phyloP scores from a whole-genome alignment of 2,888 invertebrate genomes.

The Eupelmus urozonus region DNA sequence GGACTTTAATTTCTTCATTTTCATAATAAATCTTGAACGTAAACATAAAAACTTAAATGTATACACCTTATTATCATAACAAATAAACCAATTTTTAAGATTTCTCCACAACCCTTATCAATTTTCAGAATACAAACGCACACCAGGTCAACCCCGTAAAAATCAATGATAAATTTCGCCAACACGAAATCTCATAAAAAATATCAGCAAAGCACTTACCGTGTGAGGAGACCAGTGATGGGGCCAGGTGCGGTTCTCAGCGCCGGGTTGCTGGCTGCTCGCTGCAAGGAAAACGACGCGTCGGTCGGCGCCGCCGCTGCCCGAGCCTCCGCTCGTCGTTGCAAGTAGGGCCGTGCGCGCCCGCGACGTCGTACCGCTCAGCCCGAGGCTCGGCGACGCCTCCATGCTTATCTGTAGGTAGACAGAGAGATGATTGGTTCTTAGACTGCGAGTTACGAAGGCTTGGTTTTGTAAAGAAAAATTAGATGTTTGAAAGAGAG shows the following conservation, averaged over 20 bases:
- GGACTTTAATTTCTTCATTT: too few relatives aligned
- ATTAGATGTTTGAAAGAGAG: too few relatives aligned
- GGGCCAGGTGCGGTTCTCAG: slow-evolving; percentile 75
- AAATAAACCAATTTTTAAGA: too few relatives aligned
- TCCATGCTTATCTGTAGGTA: slow-evolving; percentile 75
- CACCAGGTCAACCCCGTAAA: neutral
- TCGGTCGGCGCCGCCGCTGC: slow-evolving; percentile 70
- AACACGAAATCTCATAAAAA: too few relatives aligned
- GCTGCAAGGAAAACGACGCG: slow-evolving; percentile 73
- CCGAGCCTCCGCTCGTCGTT: slow-evolving; percentile 64
- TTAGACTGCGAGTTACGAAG: too few relatives aligned
- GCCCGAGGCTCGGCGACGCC: slow-evolving; percentile 73
- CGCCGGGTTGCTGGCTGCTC: slow-evolving; percentile 61
- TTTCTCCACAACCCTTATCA: too few relatives aligned
- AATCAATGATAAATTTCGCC: neutral
- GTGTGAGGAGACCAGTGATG: slow-evolving; percentile 75
- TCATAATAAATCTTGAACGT: too few relatives aligned
- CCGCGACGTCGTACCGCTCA: slow-evolving; percentile 70
- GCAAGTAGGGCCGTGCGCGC: slow-evolving; percentile 73
- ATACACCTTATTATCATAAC: too few relatives aligned
- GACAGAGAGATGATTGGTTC: slow-evolving; percentile 10
- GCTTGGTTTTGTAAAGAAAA: too few relatives aligned
- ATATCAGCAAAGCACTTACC: slow-evolving; percentile 66
- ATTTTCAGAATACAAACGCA: too few relatives aligned
- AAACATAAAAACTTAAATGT: too few relatives aligned